Evolutionary conservation across 2,113 vertebrate genomes (phyloP).

Genomic region (Chlamydotis undulata): DNA sequence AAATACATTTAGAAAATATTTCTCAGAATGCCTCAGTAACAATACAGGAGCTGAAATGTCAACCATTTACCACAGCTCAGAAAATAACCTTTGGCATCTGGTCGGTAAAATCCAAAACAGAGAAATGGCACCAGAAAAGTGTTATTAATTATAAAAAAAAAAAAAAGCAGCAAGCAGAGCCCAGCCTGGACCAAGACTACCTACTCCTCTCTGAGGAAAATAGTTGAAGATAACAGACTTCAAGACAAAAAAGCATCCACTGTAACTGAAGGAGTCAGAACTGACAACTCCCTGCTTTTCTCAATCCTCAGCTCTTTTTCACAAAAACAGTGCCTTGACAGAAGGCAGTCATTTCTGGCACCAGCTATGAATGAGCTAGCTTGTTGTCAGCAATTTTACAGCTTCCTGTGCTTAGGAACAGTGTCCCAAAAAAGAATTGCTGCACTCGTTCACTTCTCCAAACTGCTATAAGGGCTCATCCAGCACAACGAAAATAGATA

Average conservation of each 20-base stretch:
- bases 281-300: slow-evolving; percentile 37
- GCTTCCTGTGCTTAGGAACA: slow-evolving; percentile 62
- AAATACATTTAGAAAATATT: not conserved
- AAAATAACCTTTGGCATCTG: slow-evolving; percentile 46
- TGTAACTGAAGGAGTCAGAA: slow-evolving; percentile 44
- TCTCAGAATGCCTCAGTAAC: not conserved
- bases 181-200: slow-evolving; percentile 18
- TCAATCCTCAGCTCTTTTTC: slow-evolving; percentile 50
- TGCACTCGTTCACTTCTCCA: slow-evolving; percentile 1
- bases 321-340: not conserved
- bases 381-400: slow-evolving; percentile 62
- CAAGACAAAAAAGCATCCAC: slow-evolving; percentile 36
- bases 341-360: slow-evolving; percentile 44
- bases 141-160: slow-evolving; percentile 46
- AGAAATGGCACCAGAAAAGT: not conserved
- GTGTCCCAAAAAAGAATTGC: slow-evolving; percentile 15
- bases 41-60: slow-evolving; percentile 24
- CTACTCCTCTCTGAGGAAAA: not conserved
- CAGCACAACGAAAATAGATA: not conserved
- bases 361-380: slow-evolving; percentile 55
- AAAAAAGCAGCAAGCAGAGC: not conserved
- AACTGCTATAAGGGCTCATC: not conserved
- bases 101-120: slow-evolving; percentile 48
- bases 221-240: slow-evolving; percentile 45
- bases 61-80: slow-evolving; percentile 22